Percentiles rank a stretch among this genome's conserved stretches.
Evolutionary conservation across 2,113 vertebrate genomes (phyloP).

Genomic region (Chinchilla lanigera): DNA sequence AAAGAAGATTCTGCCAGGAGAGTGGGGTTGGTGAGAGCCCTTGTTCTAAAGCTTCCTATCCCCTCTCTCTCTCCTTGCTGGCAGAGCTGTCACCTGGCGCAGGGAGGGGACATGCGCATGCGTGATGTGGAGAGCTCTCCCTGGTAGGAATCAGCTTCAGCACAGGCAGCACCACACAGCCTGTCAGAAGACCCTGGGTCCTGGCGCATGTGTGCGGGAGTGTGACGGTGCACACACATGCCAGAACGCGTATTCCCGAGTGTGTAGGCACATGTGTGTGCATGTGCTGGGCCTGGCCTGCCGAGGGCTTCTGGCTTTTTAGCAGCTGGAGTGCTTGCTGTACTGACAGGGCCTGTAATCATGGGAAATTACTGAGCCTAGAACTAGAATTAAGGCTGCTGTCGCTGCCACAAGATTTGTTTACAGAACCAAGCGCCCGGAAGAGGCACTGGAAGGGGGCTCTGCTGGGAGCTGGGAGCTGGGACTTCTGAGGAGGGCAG

Average conservation of each 20-base stretch:
- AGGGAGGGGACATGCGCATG: neutral
- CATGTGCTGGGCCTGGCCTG: constrained; percentile 43
- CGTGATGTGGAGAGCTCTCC: too few species aligned
- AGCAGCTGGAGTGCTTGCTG: constrained; percentile 63
- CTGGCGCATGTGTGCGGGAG: neutral
- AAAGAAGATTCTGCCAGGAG: neutral
- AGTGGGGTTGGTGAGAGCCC: neutral
- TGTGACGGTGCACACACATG: neutral
- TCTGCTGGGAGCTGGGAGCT: neutral
- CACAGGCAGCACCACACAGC: accelerated
- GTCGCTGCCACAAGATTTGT: constrained; percentile 50
- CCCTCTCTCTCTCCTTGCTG: neutral
- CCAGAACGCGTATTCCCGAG: neutral
- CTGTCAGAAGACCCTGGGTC: neutral
- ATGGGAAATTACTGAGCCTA: constrained; percentile 75
- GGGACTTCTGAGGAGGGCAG: neutral
- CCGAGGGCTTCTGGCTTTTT: neutral
- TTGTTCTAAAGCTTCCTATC: neutral
- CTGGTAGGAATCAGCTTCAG: accelerated
- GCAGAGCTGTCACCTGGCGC: neutral
- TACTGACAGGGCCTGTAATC: constrained; percentile 76
- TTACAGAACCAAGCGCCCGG: constrained; percentile 37
- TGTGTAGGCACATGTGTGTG: accelerated
- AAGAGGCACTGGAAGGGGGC: neutral
- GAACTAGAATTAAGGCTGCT: constrained; percentile 75